Evolutionary conservation across 2,113 vertebrate genomes (phyloP).

Genomic region (Garra rufa): DNA sequence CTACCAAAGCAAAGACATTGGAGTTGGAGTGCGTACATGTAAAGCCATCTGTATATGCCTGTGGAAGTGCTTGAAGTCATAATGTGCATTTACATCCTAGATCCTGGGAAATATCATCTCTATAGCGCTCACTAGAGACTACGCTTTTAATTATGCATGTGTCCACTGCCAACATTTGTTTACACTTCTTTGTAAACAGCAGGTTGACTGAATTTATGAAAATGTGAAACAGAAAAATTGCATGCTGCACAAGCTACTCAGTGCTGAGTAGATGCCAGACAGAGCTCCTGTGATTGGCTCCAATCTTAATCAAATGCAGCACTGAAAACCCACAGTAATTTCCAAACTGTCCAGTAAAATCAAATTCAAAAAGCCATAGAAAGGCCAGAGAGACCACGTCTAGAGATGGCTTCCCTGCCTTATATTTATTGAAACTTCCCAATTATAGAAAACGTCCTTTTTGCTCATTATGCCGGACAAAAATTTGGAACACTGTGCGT

Average conservation of each 20-base stretch:
- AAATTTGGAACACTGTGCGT: conserved; percentile 8
- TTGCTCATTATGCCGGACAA: conserved; percentile 22
- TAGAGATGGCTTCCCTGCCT: neutral
- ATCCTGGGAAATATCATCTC: neutral
- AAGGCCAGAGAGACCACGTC: conserved; percentile 23
- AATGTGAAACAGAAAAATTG: conserved; percentile 41
- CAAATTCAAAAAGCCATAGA: conserved; percentile 37
- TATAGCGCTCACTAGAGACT: neutral
- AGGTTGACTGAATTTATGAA: conserved; percentile 35
- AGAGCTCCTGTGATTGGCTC: conserved; percentile 26
- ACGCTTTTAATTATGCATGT: conserved; percentile 11
- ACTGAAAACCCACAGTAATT: conserved; percentile 39
- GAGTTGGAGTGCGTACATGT: neutral
- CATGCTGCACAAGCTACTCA: neutral
- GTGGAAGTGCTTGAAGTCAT: conserved; percentile 1
- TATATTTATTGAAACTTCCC: conserved; percentile 34
- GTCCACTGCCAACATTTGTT: conserved; percentile 19
- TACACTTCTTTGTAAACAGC: conserved; percentile 32
- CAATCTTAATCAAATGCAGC: conserved; percentile 30
- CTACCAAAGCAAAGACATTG: conserved; percentile 27
- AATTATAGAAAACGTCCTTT: conserved; percentile 30
- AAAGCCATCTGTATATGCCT: conserved; percentile 35
- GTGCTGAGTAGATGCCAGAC: neutral
- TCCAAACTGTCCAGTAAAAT: conserved; percentile 43
- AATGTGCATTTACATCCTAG: neutral